Percentiles rank a stretch among this genome's conserved stretches.
Evolutionary conservation across 2,113 vertebrate genomes (phyloP).

Genomic region (Bungarus multicinctus): DNA sequence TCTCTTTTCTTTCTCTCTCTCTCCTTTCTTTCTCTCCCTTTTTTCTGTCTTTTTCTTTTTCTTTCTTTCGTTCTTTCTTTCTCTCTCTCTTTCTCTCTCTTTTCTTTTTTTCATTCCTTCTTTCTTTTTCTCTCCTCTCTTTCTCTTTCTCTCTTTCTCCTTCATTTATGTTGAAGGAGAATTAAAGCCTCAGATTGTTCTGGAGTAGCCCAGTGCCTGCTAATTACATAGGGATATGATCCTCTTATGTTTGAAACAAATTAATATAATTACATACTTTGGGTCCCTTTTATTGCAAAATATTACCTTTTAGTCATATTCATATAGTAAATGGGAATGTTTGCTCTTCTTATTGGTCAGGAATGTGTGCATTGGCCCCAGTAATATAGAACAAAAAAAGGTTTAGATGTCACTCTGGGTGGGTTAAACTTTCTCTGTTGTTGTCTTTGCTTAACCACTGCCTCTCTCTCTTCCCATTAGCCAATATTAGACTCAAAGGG

Average conservation of each 20-base stretch:
- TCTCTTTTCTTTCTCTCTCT: accelerated
- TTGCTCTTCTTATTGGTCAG: constrained; percentile 38
- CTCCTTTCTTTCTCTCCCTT: constrained; percentile 25
- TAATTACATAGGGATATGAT: neutral
- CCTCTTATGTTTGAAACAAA: constrained; percentile 11
- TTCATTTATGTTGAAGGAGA: constrained; percentile 17
- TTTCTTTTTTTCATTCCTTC: too few species aligned
- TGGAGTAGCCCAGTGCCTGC: neutral
- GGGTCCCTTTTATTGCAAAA: constrained; percentile 10
- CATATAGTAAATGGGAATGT: constrained; percentile 36
- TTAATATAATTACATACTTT: constrained; percentile 46
- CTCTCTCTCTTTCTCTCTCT: too few species aligned
- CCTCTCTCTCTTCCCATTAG: neutral
- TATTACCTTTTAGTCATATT: constrained; percentile 45
- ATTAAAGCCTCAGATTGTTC: neutral
- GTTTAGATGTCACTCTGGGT: constrained; percentile 57
- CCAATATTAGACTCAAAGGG: constrained; percentile 26
- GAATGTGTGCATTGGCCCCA: constrained; percentile 52
- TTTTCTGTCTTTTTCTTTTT: neutral
- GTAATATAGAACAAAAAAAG: constrained; percentile 50
- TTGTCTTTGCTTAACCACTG: constrained; percentile 49
- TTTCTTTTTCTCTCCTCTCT: too few species aligned
- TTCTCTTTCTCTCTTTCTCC: too few species aligned
- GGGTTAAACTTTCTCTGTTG: constrained; percentile 56
- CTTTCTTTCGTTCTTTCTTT: too few species aligned